Base-by-base conservation (phyloP, 1,140 invertebrate genomes). In the Bombus terrestris region DNA sequence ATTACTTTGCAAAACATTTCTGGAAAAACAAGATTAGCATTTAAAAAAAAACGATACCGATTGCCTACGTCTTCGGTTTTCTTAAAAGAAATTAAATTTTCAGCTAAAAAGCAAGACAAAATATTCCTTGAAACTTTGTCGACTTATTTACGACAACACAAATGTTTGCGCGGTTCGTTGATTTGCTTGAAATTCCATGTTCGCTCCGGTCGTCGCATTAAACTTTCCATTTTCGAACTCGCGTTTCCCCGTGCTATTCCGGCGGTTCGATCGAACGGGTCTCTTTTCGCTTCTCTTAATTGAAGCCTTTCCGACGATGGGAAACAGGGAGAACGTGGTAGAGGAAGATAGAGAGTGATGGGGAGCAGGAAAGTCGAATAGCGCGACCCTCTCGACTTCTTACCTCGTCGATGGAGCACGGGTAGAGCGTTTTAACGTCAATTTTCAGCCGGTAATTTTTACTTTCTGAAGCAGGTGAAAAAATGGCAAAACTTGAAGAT, bases 401-500 rank as follows among this genome's bases (percentile, higher is more conserved):
- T 82, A 28, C 39, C 37, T 35, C 35, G 25, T 47, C 28, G 68
- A 39, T 59, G 57, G 4, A 12, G 18, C 43, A 39, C 57, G 69
- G 43, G 28, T 28, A 75, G 37, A 57, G 35, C 39, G 35, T 22
- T 37, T 59, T 13, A 37, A 13, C 73, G 32, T 25, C 5, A 69
- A 83, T 73, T 83, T 83, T 39, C 41, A 39, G 62, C 35, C 43
- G 43, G 43, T n/a, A 76, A 53, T 68, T 83, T 76, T 69, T 43
- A 1, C 32, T 32, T 2, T 1, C n/a, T 10, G 75, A 32, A 68
- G 9, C 41, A 12, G 39, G 53, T 25, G 39, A 83, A 69, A 83
- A 68, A 43, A 83, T 76, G 41, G 32, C 35, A 18, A 83, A 77
- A 66, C 64, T 77, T 57, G 3, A 28, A 35, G n/a, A 43, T 77